A percentile compares a stretch with the other conserved stretches of the same genome.
These are phyloP conservation scores for Vidua macroura DNA, from an alignment of 2,113 vertebrate species.

Conservation along the genomic window DNA sequence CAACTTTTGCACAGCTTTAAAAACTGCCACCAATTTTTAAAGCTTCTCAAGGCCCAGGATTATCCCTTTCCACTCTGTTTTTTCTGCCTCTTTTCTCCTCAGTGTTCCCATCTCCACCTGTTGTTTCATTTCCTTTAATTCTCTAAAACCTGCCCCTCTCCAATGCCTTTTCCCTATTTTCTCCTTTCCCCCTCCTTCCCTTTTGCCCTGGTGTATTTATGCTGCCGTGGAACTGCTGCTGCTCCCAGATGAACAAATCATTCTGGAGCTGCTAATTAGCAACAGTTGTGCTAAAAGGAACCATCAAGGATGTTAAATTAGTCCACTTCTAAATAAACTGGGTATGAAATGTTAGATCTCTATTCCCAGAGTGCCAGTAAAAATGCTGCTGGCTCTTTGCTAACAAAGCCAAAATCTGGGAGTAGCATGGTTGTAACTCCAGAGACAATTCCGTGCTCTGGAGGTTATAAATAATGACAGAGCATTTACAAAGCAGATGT, in stretches of 20 bases:
- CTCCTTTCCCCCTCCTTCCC: not conserved
- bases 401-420: constrained; percentile 57
- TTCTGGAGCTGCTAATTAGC: constrained; percentile 57
- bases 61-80: not conserved
- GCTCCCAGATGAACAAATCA: constrained; percentile 58
- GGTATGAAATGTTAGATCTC: constrained; percentile 58
- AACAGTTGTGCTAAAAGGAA: constrained; percentile 67
- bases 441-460: constrained; percentile 58
- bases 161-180: not conserved
- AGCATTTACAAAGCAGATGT: constrained; percentile 65
- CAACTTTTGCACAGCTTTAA: not conserved
- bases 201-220: not conserved
- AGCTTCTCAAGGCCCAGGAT: not conserved
- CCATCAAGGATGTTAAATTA: constrained; percentile 63
- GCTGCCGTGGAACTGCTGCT: constrained; percentile 28
- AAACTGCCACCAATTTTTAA: rapidly evolving
- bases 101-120: not conserved
- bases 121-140: not conserved
- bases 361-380: constrained; percentile 62
- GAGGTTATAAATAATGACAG: constrained; percentile 62
- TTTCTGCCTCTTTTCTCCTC: not conserved
- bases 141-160: not conserved
- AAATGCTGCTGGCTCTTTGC: constrained; percentile 58
- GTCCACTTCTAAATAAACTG: constrained; percentile 64
- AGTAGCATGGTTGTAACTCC: constrained; percentile 55